Evolutionary conservation across 2,797 vertebrate species (phyloP).

Genomic region (Trichosurus vulpecula): DNA sequence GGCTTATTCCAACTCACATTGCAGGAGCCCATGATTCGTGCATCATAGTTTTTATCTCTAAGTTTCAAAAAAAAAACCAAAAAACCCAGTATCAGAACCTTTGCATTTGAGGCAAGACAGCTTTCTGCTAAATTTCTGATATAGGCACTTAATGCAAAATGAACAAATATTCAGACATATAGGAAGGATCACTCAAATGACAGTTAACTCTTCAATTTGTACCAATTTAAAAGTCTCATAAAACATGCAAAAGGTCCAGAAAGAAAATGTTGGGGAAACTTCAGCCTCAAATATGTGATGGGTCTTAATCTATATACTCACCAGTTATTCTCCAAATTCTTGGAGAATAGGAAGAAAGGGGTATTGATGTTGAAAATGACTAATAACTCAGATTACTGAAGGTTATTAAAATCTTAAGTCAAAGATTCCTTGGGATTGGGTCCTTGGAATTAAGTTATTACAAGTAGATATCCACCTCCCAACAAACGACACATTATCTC

Average conservation of each 20-base stretch:
- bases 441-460: background rate
- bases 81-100: background rate
- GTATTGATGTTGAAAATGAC: background rate
- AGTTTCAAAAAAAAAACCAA: background rate
- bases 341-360: background rate
- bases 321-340: background rate
- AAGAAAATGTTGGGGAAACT: background rate
- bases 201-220: background rate
- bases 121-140: background rate
- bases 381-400: background rate
- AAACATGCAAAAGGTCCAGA: background rate
- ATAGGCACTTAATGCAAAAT: background rate
- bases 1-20: background rate
- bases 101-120: background rate
- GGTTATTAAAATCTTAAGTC: background rate
- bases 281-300: background rate
- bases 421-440: background rate
- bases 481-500: background rate
- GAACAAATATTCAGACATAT: background rate
- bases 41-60: background rate
- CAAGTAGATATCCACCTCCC: background rate
- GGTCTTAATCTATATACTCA: background rate
- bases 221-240: background rate
- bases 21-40: background rate
- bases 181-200: background rate